Conservation (phyloP, 37 sponge, comb jelly and placozoan species). For the Amphimedon queenslandica region DNA sequence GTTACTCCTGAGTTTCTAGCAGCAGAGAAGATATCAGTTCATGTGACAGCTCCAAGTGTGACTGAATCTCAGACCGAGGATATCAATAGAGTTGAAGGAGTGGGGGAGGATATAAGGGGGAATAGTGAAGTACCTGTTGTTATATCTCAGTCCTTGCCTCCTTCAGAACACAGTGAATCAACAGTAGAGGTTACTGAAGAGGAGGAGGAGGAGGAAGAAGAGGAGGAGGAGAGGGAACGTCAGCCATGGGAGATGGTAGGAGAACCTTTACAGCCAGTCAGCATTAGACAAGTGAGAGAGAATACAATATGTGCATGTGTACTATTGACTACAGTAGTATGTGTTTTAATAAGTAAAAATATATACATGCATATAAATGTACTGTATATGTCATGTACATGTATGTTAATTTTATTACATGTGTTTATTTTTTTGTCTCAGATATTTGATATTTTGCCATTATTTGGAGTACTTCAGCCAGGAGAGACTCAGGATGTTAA, state of each 20-base stretch:
- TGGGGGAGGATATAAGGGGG: not conserved
- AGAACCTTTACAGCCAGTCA: constrained; percentile 56
- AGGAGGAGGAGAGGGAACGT: not conserved
- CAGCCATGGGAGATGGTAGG: constrained; percentile 27
- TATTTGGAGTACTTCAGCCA: constrained; percentile 77
- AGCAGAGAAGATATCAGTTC: not conserved
- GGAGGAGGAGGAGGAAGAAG: constrained; percentile 13
- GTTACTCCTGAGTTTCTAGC: not conserved
- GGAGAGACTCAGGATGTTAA: constrained; percentile 76
- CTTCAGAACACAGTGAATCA: not conserved
- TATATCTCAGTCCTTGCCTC: not conserved
- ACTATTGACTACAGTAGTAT: not conserved
- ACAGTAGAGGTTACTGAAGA: constrained; percentile 2
- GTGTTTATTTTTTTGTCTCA: constrained; percentile 18
- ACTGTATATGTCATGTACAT: too few species aligned
- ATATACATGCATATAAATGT: too few species aligned
- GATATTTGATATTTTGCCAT: constrained; percentile 97
- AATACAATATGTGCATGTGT: not conserved
- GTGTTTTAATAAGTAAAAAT: not conserved
- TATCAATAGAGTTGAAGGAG: constrained; percentile 4
- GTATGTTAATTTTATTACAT: not conserved
- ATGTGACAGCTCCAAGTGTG: not conserved
- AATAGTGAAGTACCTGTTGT: not conserved
- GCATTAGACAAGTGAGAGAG: constrained; percentile 56
- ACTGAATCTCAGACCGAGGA: constrained; percentile 5